Evolutionary conservation across 2,888 invertebrate genomes (phyloP).

Genomic region (Tachina fera): DNA sequence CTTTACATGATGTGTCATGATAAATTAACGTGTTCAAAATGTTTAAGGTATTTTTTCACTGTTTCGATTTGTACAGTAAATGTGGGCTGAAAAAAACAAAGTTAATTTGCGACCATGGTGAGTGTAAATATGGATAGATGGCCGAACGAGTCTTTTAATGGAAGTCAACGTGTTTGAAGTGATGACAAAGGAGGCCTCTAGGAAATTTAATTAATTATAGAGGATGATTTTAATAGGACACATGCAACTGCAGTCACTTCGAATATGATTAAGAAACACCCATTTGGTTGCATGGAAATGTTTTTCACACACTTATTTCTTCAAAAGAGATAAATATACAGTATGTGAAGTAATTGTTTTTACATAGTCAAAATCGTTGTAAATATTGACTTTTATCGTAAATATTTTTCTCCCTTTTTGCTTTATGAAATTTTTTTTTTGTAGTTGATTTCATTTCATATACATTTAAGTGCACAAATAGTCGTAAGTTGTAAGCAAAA

Average conservation of each 20-base stretch:
- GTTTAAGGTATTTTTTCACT: conserved; percentile 20
- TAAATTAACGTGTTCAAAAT: conserved; percentile 49
- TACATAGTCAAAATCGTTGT: too few species aligned
- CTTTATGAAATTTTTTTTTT: too few species aligned
- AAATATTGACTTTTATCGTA: too few species aligned
- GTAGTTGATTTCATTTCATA: too few species aligned
- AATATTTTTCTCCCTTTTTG: too few species aligned
- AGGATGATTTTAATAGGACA: not conserved
- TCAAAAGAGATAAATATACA: too few species aligned
- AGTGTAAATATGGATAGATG: not conserved
- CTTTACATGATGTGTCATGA: conserved; percentile 59
- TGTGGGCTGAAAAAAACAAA: conserved; percentile 27
- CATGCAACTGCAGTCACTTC: not conserved
- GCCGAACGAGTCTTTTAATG: not conserved
- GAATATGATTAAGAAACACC: not conserved
- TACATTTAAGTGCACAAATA: too few species aligned
- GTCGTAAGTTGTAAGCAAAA: too few species aligned
- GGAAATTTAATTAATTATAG: conserved; percentile 3
- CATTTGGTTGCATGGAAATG: not conserved
- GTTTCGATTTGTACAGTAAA: conserved; percentile 1
- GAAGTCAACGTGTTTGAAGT: not conserved
- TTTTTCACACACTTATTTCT: too few species aligned
- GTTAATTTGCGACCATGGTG: conserved; percentile 20
- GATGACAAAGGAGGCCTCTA: conserved; percentile 20
- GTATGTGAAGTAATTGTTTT: too few species aligned